Evolutionary conservation across 2,797 vertebrate genomes (phyloP), one percentile per base, ranked within the genome.

Genomic region (Aldrovandia affinis): DNA sequence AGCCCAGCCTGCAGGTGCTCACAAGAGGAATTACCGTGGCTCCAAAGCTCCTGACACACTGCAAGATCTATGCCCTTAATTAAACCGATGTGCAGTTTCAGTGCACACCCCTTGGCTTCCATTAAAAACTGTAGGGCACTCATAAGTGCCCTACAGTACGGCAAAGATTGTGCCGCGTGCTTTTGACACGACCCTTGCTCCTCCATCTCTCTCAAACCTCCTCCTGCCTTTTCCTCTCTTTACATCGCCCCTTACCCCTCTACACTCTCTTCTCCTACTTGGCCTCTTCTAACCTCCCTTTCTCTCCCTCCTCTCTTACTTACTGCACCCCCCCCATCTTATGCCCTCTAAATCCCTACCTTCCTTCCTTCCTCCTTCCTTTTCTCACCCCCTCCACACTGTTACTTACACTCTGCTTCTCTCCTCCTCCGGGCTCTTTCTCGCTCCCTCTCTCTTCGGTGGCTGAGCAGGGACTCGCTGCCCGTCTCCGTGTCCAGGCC

Each of bases 401-500:
- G 36, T 89, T 87, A 95, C 95, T 95, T 91, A 96, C 95, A 91
- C 88, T 96, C 95, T 0, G 92, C 94, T 89, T 96, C 95, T 86
- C 95, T 80, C 93, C 95, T 94, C 89, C 96, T 91, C 84, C 94
- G 91, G 0, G 93, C 92, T 0, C 95, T 91, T 90, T 96, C 95
- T 1, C 96, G 90, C 96, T 97, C 92, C 84, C 96, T 83, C 96
- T 99, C 98, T 28, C 97, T 95, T 86, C 98, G 95, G 92, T 98
- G 98, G 93, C 98, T 99, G 86, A 98, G 90, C 2, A 98, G 91
- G 0, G 98, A 99, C 90, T 99, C 98, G 0, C 96, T 97, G 0
- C 97, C 97, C 0, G 98, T 99, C 89, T 99, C 98, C 0, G 97
- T 98, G 95, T 99, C 98, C 95, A 98, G 95, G 80, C 98, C 97